A percentile compares a stretch with the other conserved stretches of the same genome.
Evolutionary conservation across 1,140 invertebrate species (phyloP).

Genomic region (Drosophila nigrodunni): DNA sequence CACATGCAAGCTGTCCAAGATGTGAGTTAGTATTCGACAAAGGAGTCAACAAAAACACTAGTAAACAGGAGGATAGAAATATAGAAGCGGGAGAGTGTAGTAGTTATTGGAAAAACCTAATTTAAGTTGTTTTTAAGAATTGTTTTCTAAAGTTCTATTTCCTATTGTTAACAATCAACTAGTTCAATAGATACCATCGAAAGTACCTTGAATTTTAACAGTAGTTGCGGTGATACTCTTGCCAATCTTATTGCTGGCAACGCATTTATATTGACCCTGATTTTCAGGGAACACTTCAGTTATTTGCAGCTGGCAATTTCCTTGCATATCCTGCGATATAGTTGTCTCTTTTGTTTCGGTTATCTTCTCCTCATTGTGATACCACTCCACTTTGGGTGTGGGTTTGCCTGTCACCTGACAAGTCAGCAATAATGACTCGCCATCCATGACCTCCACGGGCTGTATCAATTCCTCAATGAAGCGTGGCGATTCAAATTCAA

Average conservation of each 20-base stretch:
- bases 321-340: slow-evolving; percentile 90
- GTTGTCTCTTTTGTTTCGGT: slow-evolving; percentile 92
- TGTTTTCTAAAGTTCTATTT: slow-evolving; percentile 39
- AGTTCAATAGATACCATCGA: slow-evolving; percentile 52
- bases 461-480: slow-evolving; percentile 89
- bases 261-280: slow-evolving; percentile 93
- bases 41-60: slow-evolving; percentile 30
- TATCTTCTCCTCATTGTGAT: slow-evolving; percentile 90
- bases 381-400: slow-evolving; percentile 93
- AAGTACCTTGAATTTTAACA: slow-evolving; percentile 92
- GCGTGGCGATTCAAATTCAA: slow-evolving; percentile 89
- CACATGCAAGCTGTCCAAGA: slow-evolving; percentile 60
- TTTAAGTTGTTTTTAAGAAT: slow-evolving; percentile 34
- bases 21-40: slow-evolving; percentile 55
- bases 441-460: slow-evolving; percentile 95
- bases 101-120: slow-evolving; percentile 67
- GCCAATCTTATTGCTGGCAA: slow-evolving; percentile 93
- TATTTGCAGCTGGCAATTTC: slow-evolving; percentile 93
- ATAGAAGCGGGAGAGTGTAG: slow-evolving; percentile 37
- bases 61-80: slow-evolving; percentile 22
- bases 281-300: slow-evolving; percentile 97
- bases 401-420: slow-evolving; percentile 92
- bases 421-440: slow-evolving; percentile 92
- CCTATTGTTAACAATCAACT: slow-evolving; percentile 52
- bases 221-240: slow-evolving; percentile 92